phyloP scores from a whole-genome alignment of 2,888 invertebrate genomes.

The Tenthredo mesomela region DNA sequence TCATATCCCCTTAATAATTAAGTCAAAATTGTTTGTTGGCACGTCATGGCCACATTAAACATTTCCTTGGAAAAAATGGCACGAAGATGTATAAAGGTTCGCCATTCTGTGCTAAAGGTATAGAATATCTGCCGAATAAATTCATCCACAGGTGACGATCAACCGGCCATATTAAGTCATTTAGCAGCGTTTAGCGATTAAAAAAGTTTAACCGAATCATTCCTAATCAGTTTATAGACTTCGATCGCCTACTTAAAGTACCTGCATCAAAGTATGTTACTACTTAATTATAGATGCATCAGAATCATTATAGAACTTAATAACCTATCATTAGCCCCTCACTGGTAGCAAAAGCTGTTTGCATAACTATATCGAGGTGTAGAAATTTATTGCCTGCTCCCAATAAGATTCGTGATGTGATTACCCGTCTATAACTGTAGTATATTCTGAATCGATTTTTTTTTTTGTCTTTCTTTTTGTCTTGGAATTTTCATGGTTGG shows the following conservation, averaged over 20 bases:
- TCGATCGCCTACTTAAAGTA: background rate
- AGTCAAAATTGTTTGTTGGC: too few species aligned
- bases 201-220: background rate
- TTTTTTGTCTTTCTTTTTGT: background rate
- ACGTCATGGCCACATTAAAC: too few species aligned
- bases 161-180: too few species aligned
- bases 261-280: background rate
- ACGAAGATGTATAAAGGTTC: too few species aligned
- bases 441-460: background rate
- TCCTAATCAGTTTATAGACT: background rate
- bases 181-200: background rate
- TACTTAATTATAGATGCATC: background rate
- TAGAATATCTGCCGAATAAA: too few species aligned
- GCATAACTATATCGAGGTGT: background rate
- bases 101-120: too few species aligned
- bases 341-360: background rate
- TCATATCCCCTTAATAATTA: too few species aligned
- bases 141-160: too few species aligned
- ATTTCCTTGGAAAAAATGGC: too few species aligned
- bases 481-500: background rate
- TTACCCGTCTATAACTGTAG: background rate
- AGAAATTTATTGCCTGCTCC: background rate
- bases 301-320: background rate
- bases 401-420: conserved; percentile 8
- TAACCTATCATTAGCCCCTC: background rate